phyloP scores from a whole-genome alignment of 1,140 invertebrate genomes.

The Penaeus vannamei region DNA sequence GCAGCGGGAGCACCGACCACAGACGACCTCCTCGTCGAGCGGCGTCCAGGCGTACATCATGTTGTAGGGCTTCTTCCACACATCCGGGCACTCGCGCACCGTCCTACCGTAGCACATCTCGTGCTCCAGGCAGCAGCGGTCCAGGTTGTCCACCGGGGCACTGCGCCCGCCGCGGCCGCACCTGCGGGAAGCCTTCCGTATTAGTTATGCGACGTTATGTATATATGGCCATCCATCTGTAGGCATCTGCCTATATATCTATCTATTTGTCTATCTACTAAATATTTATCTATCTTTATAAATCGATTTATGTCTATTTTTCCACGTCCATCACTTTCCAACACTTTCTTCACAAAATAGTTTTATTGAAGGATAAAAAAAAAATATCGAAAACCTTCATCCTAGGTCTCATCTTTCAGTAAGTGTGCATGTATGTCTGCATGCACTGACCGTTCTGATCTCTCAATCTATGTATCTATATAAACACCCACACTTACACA shows the following conservation, averaged over 20 bases:
- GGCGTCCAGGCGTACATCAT: constrained; percentile 64
- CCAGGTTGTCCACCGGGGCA: constrained; percentile 63
- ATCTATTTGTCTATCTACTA: background rate
- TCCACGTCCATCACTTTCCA: too few species aligned
- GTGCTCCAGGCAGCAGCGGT: constrained; percentile 65
- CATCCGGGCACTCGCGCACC: constrained; percentile 58
- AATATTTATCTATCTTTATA: too few species aligned
- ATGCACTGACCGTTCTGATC: too few species aligned
- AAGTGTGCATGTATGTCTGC: too few species aligned
- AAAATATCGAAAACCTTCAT: background rate
- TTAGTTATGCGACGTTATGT: background rate
- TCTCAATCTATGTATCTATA: too few species aligned
- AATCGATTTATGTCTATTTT: too few species aligned
- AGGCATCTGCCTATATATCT: background rate
- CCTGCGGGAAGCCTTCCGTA: constrained; percentile 7
- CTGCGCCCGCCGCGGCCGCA: constrained; percentile 61
- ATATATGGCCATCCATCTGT: background rate
- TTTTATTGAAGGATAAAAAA: background rate
- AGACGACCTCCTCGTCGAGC: constrained; percentile 44
- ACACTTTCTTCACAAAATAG: background rate
- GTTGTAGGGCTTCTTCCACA: constrained; percentile 61
- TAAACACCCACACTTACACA: too few species aligned
- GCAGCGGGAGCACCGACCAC: constrained; percentile 50
- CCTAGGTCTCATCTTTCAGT: background rate
- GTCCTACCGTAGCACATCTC: constrained; percentile 62